A percentile compares a stretch with the other conserved stretches of the same genome.
Conservation (phyloP, 2,888 invertebrate species). For the Asteroscopus sphinx region DNA sequence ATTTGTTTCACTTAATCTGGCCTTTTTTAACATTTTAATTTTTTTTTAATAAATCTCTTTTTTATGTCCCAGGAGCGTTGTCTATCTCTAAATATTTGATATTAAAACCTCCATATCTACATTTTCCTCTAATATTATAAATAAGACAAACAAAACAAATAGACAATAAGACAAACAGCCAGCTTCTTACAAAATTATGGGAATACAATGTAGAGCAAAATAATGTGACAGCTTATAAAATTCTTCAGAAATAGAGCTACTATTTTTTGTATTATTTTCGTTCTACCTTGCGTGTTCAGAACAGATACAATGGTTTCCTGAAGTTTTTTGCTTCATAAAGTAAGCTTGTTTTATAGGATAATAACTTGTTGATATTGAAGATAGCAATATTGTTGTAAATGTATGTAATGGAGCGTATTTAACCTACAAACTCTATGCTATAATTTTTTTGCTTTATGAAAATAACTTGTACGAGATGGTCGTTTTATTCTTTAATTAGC, state of each 20-base stretch:
- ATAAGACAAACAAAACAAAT: too few relatives aligned
- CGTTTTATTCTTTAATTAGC: not conserved
- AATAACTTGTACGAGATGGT: not conserved
- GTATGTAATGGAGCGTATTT: constrained; percentile 6
- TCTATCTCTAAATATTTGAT: too few relatives aligned
- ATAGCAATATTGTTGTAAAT: constrained; percentile 10
- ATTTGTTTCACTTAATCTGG: too few relatives aligned
- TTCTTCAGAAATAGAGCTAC: not conserved
- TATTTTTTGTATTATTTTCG: not conserved
- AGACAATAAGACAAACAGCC: too few relatives aligned
- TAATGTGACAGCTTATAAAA: too few relatives aligned
- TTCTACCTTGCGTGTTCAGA: constrained; percentile 18
- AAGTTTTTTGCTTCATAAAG: constrained; percentile 9
- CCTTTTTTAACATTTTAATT: too few relatives aligned
- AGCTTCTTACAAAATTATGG: too few relatives aligned
- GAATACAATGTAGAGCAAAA: too few relatives aligned
- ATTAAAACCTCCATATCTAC: too few relatives aligned
- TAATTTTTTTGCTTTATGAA: not conserved
- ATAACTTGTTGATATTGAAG: constrained; percentile 31
- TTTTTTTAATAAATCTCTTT: too few relatives aligned
- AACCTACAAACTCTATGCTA: constrained; percentile 12
- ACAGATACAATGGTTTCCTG: constrained; percentile 10
- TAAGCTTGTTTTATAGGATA: constrained; percentile 17
- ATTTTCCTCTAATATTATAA: too few relatives aligned
- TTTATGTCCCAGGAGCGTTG: too few relatives aligned